Evolutionary conservation across 2,797 vertebrate species (phyloP), one percentile per base, ranked within the genome.

Genomic region (Enteromius thamalakanensis): DNA sequence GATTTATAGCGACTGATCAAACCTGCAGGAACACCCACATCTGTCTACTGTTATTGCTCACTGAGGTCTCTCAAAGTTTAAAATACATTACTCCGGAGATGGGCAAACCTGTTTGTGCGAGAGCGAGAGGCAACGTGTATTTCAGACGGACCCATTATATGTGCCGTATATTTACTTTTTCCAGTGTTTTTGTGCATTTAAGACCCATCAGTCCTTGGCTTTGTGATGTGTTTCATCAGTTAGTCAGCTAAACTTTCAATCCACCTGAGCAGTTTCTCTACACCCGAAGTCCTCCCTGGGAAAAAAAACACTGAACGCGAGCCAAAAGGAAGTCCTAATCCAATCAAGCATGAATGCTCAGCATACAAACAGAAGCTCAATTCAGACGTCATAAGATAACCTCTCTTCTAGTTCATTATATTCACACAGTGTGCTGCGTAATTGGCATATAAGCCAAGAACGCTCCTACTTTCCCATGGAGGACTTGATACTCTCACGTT

Each of bases 1-100:
- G 90, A 93, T 91, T 92, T 94, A 93, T 82, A 87, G 88, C 82
- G 92, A 93, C 90, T 90, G 88, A 93, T 93, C 89, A 90, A 72
- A 91, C 86, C 82, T 87, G 47, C 88, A 83, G 76, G 72, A 84
- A 89, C 58, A 89, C 84, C 80, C 26, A 34, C 77, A 74, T 80
- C 72, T 71, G 45, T 86, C 1, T 5, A 87, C 84, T 64, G 84
- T 85, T 84, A 92, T 90, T 91, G 89, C 79, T 49, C 90, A 91
- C 89, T 87, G 90, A 94, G 88, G 87, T n/a, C 23, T 45, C 21
- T 79, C 14, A 40, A 75, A 74, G 90, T 93, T 90, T 81, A 87
- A 92, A 91, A 94, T 91, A 80, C 92, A 90, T 86, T 89, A 89
- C 87, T 82, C 75, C 40, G 84, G 26, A 58, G 85, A 4, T 40